Evolutionary conservation across 2,797 vertebrate genomes (phyloP).

Genomic region (Oceanodroma leucorhoa): DNA sequence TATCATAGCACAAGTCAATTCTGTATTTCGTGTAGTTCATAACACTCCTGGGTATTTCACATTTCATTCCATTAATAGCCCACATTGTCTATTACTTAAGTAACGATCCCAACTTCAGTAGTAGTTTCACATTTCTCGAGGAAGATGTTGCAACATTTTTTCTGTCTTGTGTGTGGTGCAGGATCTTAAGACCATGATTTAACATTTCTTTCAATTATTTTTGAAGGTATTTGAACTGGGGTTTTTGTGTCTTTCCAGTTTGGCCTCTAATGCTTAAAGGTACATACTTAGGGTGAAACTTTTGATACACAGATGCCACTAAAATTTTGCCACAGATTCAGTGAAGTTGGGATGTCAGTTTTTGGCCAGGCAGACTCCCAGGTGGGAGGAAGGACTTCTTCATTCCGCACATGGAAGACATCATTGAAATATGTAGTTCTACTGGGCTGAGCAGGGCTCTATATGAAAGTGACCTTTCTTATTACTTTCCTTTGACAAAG

Average conservation of each 20-base stretch:
- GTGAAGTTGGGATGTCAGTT: not conserved
- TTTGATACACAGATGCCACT: not conserved
- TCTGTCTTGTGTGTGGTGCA: not conserved
- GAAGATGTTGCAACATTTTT: not conserved
- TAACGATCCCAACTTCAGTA: not conserved
- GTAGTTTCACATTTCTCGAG: not conserved
- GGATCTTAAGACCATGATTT: not conserved
- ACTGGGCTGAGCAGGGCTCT: not conserved
- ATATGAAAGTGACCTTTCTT: not conserved
- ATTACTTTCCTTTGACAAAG: not conserved
- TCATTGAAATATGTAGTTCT: rapidly evolving
- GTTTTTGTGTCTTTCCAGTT: not conserved
- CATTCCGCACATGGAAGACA: not conserved
- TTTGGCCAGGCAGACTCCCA: not conserved
- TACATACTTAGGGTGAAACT: not conserved
- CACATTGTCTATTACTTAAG: not conserved
- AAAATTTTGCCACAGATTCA: not conserved
- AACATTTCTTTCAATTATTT: not conserved
- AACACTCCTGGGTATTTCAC: not conserved
- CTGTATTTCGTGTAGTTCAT: not conserved
- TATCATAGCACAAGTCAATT: not conserved
- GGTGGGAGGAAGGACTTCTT: not conserved
- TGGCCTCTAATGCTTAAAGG: not conserved
- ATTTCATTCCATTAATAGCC: not conserved
- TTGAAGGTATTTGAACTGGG: not conserved